A percentile compares a stretch with the other conserved stretches of the same genome.
Conservation (phyloP, 2,113 vertebrate species). For the Cheilinus undulatus region DNA sequence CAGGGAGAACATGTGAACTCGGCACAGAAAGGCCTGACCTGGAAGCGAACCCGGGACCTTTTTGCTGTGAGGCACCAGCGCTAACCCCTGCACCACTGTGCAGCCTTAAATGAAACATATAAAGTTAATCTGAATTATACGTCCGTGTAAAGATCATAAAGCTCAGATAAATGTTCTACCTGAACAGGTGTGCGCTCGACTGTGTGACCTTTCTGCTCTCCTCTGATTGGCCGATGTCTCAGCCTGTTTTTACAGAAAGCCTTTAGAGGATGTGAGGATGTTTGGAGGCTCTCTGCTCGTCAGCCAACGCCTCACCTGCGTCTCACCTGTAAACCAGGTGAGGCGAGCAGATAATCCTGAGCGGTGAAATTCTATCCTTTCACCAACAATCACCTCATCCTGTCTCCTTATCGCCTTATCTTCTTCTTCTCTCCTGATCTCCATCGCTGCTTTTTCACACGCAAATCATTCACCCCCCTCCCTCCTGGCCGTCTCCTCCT, state of each 20-base stretch:
- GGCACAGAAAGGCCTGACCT: no score
- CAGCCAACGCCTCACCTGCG: slow-evolving; percentile 51
- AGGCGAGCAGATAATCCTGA: slow-evolving; percentile 59
- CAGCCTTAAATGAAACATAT: no score
- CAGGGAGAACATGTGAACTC: no score
- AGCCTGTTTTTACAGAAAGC: background rate
- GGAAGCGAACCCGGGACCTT: no score
- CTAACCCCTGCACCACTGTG: no score
- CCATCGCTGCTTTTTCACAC: slow-evolving; percentile 60
- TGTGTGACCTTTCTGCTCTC: background rate
- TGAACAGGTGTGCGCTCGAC: background rate
- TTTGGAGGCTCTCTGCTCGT: slow-evolving; percentile 22
- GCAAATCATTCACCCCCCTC: slow-evolving; percentile 45
- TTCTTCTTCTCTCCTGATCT: slow-evolving; percentile 52
- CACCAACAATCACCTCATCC: slow-evolving; percentile 58
- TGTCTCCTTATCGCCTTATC: slow-evolving; percentile 58
- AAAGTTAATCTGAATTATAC: no score
- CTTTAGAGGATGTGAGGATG: slow-evolving; percentile 9
- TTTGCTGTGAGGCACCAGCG: no score
- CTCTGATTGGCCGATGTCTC: slow-evolving; percentile 21
- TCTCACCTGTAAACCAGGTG: slow-evolving; percentile 63
- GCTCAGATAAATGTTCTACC: background rate
- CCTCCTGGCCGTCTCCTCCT: no score
- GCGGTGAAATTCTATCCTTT: slow-evolving; percentile 63
- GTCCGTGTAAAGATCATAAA: background rate